phyloP scores from a whole-genome alignment of 1,140 invertebrate genomes.

The Dysdera silvatica region DNA sequence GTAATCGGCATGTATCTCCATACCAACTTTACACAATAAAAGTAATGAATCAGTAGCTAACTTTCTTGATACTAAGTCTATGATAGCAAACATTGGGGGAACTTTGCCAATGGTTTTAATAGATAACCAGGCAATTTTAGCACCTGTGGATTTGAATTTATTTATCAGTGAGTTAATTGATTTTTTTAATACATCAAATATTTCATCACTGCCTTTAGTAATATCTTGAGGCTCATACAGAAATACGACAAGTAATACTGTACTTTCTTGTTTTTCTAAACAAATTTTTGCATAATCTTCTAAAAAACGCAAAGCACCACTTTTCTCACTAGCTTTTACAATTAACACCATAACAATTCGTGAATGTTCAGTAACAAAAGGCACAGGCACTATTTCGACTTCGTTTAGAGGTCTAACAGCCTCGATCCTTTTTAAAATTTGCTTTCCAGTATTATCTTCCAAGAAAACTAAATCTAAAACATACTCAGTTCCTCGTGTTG shows the following conservation, averaged over 20 bases:
- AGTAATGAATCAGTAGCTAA: constrained; percentile 60
- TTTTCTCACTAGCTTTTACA: constrained; percentile 49
- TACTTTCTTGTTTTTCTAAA: constrained; percentile 67
- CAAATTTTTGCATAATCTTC: constrained; percentile 59
- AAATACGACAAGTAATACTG: constrained; percentile 57
- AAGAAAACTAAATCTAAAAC: constrained; percentile 62
- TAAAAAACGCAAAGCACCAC: constrained; percentile 56
- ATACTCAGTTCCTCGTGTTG: constrained; percentile 79
- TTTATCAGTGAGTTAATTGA: constrained; percentile 54
- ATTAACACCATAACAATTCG: constrained; percentile 66
- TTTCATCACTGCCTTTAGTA: constrained; percentile 30
- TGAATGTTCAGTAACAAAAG: constrained; percentile 83
- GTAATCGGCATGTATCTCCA: constrained; percentile 66
- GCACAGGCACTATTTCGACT: constrained; percentile 74
- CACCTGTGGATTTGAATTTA: constrained; percentile 59
- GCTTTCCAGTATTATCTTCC: constrained; percentile 40
- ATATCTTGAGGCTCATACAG: constrained; percentile 37
- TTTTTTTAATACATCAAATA: constrained; percentile 58
- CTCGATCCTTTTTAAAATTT: constrained; percentile 50
- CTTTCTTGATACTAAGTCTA: constrained; percentile 63
- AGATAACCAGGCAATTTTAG: constrained; percentile 59
- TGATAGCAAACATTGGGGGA: constrained; percentile 54
- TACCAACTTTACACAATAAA: constrained; percentile 55
- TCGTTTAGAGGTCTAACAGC: constrained; percentile 69
- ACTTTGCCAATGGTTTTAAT: constrained; percentile 43